Base-by-base conservation (phyloP, 2,888 invertebrate species). In the Idaea straminata region DNA sequence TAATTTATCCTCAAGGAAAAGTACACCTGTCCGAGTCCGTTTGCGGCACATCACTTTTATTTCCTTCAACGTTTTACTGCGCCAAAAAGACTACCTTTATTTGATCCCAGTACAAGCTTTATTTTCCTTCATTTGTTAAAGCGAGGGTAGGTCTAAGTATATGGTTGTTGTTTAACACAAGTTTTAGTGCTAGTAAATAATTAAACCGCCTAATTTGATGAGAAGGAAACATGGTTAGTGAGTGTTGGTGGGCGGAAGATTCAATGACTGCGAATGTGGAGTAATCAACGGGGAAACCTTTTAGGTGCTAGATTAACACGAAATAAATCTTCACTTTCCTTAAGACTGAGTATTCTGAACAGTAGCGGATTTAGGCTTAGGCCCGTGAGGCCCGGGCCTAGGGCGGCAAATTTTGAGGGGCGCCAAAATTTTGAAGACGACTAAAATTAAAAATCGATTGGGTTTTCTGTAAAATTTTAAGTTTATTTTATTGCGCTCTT, bases 111-210 rank as follows among this genome's bases (percentile, higher is more conserved):
- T 72, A 74, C 69, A 73, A 70, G 74, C 74, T 79, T 76, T 76
- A 78, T 78, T 78, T 79, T 75, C 74, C 77, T 74, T 77, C 71
- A 66, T 65, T 63, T 61, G 62, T 66, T 71, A 66, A 35, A 66
- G 59, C 62, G 71, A 78, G 80, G 81, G 83, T 76, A 83, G 88
- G 79, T 87, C 89, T 82, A 69, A 74, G 76, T 84, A 78, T 71
- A 69, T 76, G 85, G 85, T 80, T 77, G 78, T 77, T 73, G 78
- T 83, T 84, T 85, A 85, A 83, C 84, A 81, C 81, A 82, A 75
- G 87, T 88, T 92, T 91, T 90, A 92, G 83, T 88, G 85, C 86
- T 85, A 87, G 90, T 91, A 91, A 91, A 92, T 91, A 91, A 91
- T 89, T 89, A 88, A 85, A 88, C 82, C 85, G 75, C 84, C 87